Evolutionary conservation across 2,797 vertebrate genomes (phyloP).

Genomic region (Graptemys geographica): DNA sequence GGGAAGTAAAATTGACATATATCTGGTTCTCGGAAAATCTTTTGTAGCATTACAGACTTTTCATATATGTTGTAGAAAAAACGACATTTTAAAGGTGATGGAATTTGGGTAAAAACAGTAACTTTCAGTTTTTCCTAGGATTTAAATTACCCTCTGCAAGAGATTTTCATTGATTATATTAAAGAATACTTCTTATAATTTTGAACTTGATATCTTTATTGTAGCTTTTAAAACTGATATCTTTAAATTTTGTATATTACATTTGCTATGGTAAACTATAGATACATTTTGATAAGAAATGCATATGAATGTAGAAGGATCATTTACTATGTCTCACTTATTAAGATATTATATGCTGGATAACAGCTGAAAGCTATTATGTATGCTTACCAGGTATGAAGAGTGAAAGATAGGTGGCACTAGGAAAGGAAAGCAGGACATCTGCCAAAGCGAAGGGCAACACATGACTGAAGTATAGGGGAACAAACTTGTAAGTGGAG

Average conservation of each 20-base stretch:
- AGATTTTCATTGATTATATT: background rate
- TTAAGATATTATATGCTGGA: background rate
- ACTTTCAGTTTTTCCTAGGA: background rate
- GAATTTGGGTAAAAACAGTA: background rate
- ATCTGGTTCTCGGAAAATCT: background rate
- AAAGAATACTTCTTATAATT: background rate
- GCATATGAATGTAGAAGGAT: background rate
- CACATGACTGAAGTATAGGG: background rate
- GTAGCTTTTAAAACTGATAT: background rate
- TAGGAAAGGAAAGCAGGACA: accelerated
- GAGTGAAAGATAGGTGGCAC: accelerated
- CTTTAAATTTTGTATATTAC: background rate
- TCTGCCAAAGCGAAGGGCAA: background rate
- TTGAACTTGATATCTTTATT: background rate
- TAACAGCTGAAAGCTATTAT: background rate
- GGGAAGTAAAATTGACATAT: background rate
- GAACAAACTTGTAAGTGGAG: background rate
- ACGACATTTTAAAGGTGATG: background rate
- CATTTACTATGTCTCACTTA: background rate
- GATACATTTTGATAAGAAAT: background rate
- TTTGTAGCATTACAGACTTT: background rate
- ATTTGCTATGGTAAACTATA: background rate
- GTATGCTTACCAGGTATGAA: background rate
- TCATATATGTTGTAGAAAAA: background rate
- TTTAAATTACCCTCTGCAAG: background rate